A percentile compares a stretch with the other conserved stretches of the same genome.
phyloP scores from a whole-genome alignment of 1,140 invertebrate genomes.

The Holcopasites calliopsidis region DNA sequence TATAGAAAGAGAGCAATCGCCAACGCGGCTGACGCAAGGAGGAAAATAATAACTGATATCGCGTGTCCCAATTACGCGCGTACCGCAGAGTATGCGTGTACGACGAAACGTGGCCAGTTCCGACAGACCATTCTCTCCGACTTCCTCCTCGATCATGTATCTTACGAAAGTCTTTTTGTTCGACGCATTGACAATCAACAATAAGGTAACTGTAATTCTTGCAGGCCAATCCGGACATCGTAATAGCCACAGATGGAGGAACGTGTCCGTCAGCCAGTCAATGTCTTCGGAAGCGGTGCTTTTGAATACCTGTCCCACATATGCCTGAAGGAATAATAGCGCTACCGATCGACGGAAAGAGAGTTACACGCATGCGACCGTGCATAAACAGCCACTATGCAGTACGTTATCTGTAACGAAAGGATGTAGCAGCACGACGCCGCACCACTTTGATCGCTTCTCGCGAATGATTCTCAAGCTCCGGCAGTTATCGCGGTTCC shows the following conservation, averaged over 20 bases:
- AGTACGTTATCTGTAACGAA: slow-evolving; percentile 31
- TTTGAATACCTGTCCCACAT: slow-evolving; percentile 76
- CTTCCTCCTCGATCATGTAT: slow-evolving; percentile 11
- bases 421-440: slow-evolving; percentile 1
- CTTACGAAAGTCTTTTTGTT: slow-evolving; percentile 49
- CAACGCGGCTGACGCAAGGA: no score
- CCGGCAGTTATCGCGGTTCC: slow-evolving; percentile 15
- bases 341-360: slow-evolving; percentile 53
- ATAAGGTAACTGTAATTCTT: slow-evolving; percentile 64
- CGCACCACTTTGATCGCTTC: slow-evolving; percentile 21
- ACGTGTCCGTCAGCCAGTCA: slow-evolving; percentile 64
- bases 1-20: no score
- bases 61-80: slow-evolving; percentile 55
- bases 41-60: no score
- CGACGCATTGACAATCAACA: slow-evolving; percentile 35
- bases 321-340: slow-evolving; percentile 77
- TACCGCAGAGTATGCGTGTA: no score
- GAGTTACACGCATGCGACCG: slow-evolving; percentile 70
- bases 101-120: no score
- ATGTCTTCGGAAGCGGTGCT: slow-evolving; percentile 70
- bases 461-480: neutral
- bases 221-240: slow-evolving; percentile 21
- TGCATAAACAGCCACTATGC: slow-evolving; percentile 55
- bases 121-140: no score
- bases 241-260: slow-evolving; percentile 75